These are phyloP conservation scores for Cyclopterus lumpus DNA, from an alignment of 2,797 vertebrate genomes.

Conservation along the genomic window DNA sequence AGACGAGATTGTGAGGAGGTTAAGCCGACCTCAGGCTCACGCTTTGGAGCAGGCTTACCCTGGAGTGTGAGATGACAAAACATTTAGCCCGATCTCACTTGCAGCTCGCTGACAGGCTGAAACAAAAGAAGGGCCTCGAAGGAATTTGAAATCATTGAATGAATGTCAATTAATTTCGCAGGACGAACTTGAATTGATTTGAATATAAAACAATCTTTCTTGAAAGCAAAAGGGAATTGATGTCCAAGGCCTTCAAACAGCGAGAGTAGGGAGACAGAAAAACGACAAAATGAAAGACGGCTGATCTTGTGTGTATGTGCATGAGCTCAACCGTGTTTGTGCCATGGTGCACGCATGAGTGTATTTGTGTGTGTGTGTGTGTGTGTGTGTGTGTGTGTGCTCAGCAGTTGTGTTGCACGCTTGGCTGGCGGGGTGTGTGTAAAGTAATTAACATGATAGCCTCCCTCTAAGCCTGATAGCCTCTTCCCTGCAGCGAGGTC, in stretches of 20 bases:
- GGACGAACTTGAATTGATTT: conserved; percentile 83
- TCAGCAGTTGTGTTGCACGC: conserved; percentile 75
- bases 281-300: conserved; percentile 77
- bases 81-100: conserved; percentile 80
- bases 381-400: conserved; percentile 50
- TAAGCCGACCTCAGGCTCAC: conserved; percentile 77
- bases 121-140: conserved; percentile 80
- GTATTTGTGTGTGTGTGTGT: conserved; percentile 43
- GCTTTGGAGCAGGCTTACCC: conserved; percentile 75
- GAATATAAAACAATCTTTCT: conserved; percentile 85
- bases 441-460: conserved; percentile 85
- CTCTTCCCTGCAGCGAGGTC: conserved; percentile 84
- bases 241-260: conserved; percentile 82
- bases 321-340: conserved; percentile 2
- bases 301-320: conserved; percentile 46
- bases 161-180: conserved; percentile 84
- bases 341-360: conserved; percentile 29
- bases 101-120: conserved; percentile 82
- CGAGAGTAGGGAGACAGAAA: conserved; percentile 69
- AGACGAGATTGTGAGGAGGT: conserved; percentile 66
- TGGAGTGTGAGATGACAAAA: conserved; percentile 83
- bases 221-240: conserved; percentile 84
- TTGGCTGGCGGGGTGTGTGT: conserved; percentile 80
- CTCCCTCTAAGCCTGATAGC: conserved; percentile 82
- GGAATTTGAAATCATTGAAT: conserved; percentile 81